phyloP scores from a whole-genome alignment of 2,797 vertebrate species.

The Champsocephalus esox region DNA sequence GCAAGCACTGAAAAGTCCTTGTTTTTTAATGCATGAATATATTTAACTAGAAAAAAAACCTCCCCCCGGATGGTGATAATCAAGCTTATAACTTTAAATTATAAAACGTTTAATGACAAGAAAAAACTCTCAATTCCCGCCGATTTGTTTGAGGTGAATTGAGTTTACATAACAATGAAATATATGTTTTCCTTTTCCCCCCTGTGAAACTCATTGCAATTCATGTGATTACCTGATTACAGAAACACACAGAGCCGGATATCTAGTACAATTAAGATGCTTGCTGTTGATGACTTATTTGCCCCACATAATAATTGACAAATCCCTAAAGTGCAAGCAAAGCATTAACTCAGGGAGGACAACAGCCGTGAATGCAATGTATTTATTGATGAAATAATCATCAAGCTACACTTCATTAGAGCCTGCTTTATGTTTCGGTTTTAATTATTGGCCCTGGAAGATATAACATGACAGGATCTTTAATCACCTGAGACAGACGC shows the following conservation, averaged over 20 bases:
- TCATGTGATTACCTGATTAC: conserved; percentile 31
- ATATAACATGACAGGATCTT: conserved; percentile 81
- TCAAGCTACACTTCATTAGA: conserved; percentile 85
- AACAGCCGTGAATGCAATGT: conserved; percentile 68
- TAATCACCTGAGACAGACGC: conserved; percentile 78
- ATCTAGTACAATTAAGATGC: conserved; percentile 46
- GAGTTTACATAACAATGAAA: neutral
- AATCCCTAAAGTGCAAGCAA: conserved; percentile 68
- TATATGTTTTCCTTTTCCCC: neutral
- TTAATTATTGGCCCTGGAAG: conserved; percentile 87
- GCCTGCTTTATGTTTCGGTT: conserved; percentile 81
- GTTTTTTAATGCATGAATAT: conserved; percentile 24
- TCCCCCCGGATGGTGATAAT: conserved; percentile 7
- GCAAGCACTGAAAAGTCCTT: neutral
- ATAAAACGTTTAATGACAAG: conserved; percentile 20
- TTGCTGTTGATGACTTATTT: conserved; percentile 66
- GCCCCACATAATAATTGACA: conserved; percentile 58
- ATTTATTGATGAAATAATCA: conserved; percentile 84
- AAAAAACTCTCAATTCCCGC: neutral
- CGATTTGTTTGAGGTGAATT: conserved; percentile 4
- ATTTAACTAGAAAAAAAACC: conserved; percentile 1
- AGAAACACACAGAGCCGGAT: conserved; percentile 19
- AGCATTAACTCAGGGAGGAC: conserved; percentile 71
- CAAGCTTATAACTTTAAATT: conserved; percentile 20
- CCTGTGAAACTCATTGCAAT: conserved; percentile 17